phyloP scores from a whole-genome alignment of 2,888 invertebrate species.

The Cryptocheilus praepositus region DNA sequence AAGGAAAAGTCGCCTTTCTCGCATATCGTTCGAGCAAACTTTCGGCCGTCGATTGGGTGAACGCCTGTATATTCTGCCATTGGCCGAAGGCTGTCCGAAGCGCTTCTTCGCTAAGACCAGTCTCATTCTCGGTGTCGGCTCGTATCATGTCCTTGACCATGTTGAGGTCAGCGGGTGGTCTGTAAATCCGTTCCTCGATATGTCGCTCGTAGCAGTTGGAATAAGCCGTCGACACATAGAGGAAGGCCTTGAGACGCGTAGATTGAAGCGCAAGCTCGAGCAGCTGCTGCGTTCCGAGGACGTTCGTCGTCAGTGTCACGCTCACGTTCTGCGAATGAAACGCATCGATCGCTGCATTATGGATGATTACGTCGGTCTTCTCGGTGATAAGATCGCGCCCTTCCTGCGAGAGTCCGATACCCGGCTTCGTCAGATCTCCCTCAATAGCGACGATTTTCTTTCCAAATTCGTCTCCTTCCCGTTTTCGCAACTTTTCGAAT shows the following conservation, averaged over 20 bases:
- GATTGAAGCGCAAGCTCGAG: slow-evolving; percentile 59
- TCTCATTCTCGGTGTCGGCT: slow-evolving; percentile 39
- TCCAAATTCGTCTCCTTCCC: no score
- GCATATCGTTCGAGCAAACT: slow-evolving; percentile 53
- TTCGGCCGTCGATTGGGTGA: slow-evolving; percentile 60
- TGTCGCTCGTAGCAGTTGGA: slow-evolving; percentile 49
- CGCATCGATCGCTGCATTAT: slow-evolving; percentile 56
- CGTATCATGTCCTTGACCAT: slow-evolving; percentile 54
- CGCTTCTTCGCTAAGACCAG: slow-evolving; percentile 47
- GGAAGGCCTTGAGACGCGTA: slow-evolving; percentile 48
- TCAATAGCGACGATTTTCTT: slow-evolving; percentile 45
- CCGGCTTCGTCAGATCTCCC: slow-evolving; percentile 49
- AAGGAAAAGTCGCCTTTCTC: slow-evolving; percentile 44
- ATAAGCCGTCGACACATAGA: slow-evolving; percentile 60
- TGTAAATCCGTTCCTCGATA: slow-evolving; percentile 60
- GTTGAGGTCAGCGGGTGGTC: slow-evolving; percentile 55
- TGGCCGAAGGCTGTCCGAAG: slow-evolving; percentile 44
- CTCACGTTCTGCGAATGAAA: no score
- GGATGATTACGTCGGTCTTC: slow-evolving; percentile 58
- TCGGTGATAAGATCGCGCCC: slow-evolving; percentile 39
- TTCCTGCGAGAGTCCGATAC: slow-evolving; percentile 50
- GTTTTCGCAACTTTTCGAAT: slow-evolving; percentile 57
- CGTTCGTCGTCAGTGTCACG: slow-evolving; percentile 48
- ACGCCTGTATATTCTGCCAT: slow-evolving; percentile 57
- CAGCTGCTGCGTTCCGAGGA: no score